phyloP scores from a whole-genome alignment of 2,888 invertebrate genomes.

The Drosophila emarginata region DNA sequence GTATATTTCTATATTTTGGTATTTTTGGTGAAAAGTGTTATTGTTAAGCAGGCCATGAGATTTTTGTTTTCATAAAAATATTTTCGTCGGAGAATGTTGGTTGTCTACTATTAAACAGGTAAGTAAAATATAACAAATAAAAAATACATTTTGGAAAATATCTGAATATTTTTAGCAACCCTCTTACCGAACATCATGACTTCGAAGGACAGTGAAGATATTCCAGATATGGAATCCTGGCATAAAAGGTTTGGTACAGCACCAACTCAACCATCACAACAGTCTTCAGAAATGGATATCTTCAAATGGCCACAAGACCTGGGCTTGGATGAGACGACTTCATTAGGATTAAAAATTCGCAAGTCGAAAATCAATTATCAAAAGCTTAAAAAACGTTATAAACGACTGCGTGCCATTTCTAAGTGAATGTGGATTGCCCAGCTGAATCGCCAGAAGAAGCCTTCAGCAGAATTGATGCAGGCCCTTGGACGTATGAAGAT shows the following conservation, averaged over 20 bases:
- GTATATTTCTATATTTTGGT: too few species aligned
- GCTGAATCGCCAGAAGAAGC: neutral
- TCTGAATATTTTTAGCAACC: too few species aligned
- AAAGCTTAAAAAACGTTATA: neutral
- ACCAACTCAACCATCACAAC: neutral
- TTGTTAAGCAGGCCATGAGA: too few species aligned
- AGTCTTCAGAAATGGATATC: neutral
- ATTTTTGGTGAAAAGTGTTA: too few species aligned
- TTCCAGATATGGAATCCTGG: neutral
- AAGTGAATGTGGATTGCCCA: neutral
- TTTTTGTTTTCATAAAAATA: too few species aligned
- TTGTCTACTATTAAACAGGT: neutral
- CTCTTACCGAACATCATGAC: neutral
- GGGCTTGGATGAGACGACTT: neutral
- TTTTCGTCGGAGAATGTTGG: too few species aligned
- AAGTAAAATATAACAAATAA: neutral
- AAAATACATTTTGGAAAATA: too few species aligned
- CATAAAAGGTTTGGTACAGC: neutral
- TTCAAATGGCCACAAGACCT: neutral
- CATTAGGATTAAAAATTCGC: neutral
- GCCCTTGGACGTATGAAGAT: too few species aligned
- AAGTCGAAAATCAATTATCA: neutral
- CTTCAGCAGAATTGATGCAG: too few species aligned
- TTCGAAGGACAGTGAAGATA: neutral
- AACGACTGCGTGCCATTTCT: neutral